phyloP scores from a whole-genome alignment of 2,888 invertebrate genomes.

The Heliconius erato region DNA sequence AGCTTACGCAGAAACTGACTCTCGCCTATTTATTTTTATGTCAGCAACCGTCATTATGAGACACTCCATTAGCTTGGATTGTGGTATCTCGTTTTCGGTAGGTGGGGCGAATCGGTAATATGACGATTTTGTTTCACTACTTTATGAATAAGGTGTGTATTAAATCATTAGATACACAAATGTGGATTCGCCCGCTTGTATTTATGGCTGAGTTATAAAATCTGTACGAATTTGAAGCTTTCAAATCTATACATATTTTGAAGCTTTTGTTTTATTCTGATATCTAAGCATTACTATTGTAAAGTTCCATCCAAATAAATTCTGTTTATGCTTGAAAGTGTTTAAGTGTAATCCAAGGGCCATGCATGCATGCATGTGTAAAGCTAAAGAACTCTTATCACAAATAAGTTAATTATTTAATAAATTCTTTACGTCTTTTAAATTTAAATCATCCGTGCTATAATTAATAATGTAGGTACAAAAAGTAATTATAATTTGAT shows the following conservation, averaged over 20 bases:
- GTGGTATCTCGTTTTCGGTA: conserved; percentile 84
- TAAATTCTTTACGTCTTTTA: neutral
- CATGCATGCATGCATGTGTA: too few species aligned
- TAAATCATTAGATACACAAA: conserved; percentile 17
- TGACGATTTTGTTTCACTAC: conserved; percentile 57
- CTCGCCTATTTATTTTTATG: conserved; percentile 86
- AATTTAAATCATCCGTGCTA: neutral
- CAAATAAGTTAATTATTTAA: too few species aligned
- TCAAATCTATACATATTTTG: too few species aligned
- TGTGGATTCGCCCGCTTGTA: too few species aligned
- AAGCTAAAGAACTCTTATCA: neutral
- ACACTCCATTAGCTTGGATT: conserved; percentile 86
- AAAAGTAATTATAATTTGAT: conserved; percentile 24
- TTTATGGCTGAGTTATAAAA: too few species aligned
- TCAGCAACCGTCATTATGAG: conserved; percentile 86
- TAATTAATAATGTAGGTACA: neutral
- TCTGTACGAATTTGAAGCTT: too few species aligned
- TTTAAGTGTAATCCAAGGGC: too few species aligned
- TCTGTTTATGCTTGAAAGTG: too few species aligned
- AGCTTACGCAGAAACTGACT: conserved; percentile 86
- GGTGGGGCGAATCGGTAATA: conserved; percentile 78
- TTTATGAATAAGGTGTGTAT: conserved; percentile 46
- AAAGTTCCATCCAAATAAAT: too few species aligned
- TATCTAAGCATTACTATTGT: too few species aligned
- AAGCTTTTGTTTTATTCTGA: too few species aligned